Base-by-base conservation (phyloP, 2,888 invertebrate genomes). In the Torymus aiolomorphi region DNA sequence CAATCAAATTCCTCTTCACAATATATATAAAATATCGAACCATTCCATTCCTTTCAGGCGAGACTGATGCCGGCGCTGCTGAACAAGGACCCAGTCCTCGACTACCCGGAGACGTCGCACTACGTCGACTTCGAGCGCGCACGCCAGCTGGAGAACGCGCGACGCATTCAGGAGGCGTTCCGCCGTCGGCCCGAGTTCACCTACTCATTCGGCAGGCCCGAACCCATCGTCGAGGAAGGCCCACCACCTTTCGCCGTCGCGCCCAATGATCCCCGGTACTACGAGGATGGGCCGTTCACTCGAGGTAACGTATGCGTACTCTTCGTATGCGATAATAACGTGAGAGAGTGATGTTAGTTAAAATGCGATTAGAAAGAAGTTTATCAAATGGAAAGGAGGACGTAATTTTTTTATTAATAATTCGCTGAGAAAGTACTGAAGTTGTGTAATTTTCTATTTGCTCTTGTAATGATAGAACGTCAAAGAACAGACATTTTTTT, bases 181-280 rank as follows among this genome's bases (percentile, higher is more conserved):
- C 81, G 84, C 56, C 82, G 56, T 14, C 49, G 54, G 63, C 86
- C 87, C 5, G 84, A 85, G 74, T 90, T 90, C 79, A 89, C 88
- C 11, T 90, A 84, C 79, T 82, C 82, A n/a, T 89, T 89, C 74
- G 83, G 84, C 59, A 82, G 85, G 18, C 49, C 83, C 11, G 20
- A 24, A 8, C n/a, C 42, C 1, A 76, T 84, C 1, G 83, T 83
- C 69, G 62, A 83, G n/a, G 78, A 83, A 16, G 84, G 87, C 12
- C 81, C 82, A 13, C 81, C 83, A 24, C 86, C 87, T 10, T 91
- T 91, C 71, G 91, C 91, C 1, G 86, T 91, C 1, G 87, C 86
- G 18, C 91, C 91, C 3, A 88, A 91, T 56, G 90, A 91, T 84
- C 90, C 89, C 0, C 88, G 90, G 67, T 91, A 88, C 83, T 90